Evolutionary conservation across 2,888 invertebrate species (phyloP).

Genomic region (Marronus borbonicus): DNA sequence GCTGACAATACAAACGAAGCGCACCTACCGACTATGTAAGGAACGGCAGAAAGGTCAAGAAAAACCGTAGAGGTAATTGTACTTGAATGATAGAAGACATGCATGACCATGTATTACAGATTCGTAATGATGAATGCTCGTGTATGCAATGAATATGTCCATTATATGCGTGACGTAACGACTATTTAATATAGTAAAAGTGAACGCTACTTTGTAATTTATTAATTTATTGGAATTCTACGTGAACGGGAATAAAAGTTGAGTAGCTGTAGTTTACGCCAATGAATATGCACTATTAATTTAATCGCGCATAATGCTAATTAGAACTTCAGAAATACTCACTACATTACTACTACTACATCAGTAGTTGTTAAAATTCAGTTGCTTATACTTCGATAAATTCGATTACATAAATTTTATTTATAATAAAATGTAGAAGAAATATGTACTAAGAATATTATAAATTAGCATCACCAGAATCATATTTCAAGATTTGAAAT

Average conservation of each 20-base stretch:
- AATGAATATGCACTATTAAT: neutral
- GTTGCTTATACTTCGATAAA: too few species aligned
- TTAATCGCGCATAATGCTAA: too few species aligned
- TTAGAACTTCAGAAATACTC: too few species aligned
- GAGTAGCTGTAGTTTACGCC: neutral
- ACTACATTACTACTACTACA: too few species aligned
- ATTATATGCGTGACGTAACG: neutral
- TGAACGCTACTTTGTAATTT: constrained; percentile 9
- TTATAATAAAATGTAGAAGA: too few species aligned
- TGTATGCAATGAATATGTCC: neutral
- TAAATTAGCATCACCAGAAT: too few species aligned
- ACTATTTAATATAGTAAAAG: constrained; percentile 5
- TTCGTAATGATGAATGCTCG: neutral
- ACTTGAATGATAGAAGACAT: constrained; percentile 20
- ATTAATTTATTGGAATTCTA: constrained; percentile 5
- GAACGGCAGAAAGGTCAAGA: constrained; percentile 30
- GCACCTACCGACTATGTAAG: constrained; percentile 19
- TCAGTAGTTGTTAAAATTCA: too few species aligned
- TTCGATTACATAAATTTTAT: too few species aligned
- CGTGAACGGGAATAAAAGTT: neutral
- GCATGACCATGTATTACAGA: neutral
- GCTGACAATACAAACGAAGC: constrained; percentile 28
- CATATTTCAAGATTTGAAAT: too few species aligned
- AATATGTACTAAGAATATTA: too few species aligned
- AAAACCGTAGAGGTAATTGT: constrained; percentile 35